phyloP scores from a whole-genome alignment of 2,113 vertebrate genomes.

The Cebidichthys violaceus region DNA sequence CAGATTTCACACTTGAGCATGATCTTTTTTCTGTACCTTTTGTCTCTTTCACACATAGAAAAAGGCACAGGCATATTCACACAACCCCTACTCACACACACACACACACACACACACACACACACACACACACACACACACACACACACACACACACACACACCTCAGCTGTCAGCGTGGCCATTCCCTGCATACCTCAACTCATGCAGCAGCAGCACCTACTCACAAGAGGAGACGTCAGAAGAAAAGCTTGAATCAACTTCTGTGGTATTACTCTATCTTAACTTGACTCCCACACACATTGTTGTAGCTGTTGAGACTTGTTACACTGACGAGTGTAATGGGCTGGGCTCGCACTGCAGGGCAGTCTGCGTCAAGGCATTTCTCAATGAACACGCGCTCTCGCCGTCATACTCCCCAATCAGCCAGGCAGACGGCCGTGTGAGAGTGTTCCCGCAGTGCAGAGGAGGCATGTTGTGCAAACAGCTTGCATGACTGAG shows the following conservation, averaged over 20 bases:
- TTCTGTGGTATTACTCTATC: conserved; percentile 29
- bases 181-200: conserved; percentile 53
- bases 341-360: conserved; percentile 54
- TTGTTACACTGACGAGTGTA: conserved; percentile 69
- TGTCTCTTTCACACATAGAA: not conserved
- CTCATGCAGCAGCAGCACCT: conserved; percentile 22
- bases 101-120: conserved; percentile 20
- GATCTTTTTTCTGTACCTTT: not conserved
- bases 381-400: conserved; percentile 70
- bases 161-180: conserved; percentile 43
- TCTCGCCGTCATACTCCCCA: conserved; percentile 30
- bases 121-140: conserved; percentile 20
- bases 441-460: conserved; percentile 75
- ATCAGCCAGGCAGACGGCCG: conserved; percentile 19
- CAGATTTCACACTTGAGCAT: not conserved
- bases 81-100: not conserved
- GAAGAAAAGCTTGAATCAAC: conserved; percentile 42
- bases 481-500: conserved; percentile 58
- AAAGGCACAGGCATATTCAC: conserved; percentile 5
- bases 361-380: conserved; percentile 39
- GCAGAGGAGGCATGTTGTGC: conserved; percentile 59
- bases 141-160: conserved; percentile 23
- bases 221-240: conserved; percentile 50
- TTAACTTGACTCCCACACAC: conserved; percentile 36
- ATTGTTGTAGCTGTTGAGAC: conserved; percentile 75